Evolutionary conservation across 2,888 invertebrate species (phyloP).

Genomic region (Rhorus exstirpatorius): DNA sequence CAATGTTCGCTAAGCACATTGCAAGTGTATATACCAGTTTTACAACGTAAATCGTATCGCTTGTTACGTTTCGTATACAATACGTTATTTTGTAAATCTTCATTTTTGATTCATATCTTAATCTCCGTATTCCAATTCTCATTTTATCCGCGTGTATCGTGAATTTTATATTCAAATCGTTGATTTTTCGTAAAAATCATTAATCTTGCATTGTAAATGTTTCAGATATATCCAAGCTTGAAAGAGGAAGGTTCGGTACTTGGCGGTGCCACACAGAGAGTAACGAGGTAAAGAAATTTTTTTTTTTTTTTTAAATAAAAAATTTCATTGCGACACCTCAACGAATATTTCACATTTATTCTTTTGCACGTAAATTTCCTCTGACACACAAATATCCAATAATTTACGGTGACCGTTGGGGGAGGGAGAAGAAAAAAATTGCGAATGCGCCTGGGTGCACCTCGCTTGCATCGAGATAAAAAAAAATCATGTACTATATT

Average conservation of each 20-base stretch:
- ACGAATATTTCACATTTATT: slow-evolving; percentile 49
- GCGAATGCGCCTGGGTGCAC: slow-evolving; percentile 37
- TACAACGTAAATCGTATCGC: slow-evolving; percentile 21
- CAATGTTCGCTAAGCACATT: slow-evolving; percentile 39
- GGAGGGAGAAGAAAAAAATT: not conserved
- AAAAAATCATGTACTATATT: slow-evolving; percentile 42
- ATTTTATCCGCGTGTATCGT: too few relatives aligned
- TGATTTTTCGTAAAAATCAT: not conserved
- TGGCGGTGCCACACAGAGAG: slow-evolving; percentile 83
- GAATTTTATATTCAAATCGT: not conserved
- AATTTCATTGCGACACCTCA: slow-evolving; percentile 34
- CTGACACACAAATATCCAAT: slow-evolving; percentile 42
- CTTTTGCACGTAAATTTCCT: not conserved
- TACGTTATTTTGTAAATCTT: too few relatives aligned
- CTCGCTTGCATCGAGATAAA: slow-evolving; percentile 27
- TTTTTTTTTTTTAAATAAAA: too few relatives aligned
- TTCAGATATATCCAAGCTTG: slow-evolving; percentile 83
- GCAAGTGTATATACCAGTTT: too few relatives aligned
- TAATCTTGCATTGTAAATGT: slow-evolving; percentile 26
- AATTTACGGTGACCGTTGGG: slow-evolving; percentile 34
- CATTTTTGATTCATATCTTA: too few relatives aligned
- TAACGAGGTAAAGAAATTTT: slow-evolving; percentile 80
- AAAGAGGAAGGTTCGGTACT: slow-evolving; percentile 84
- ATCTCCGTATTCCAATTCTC: not conserved
- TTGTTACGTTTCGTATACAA: too few relatives aligned